phyloP scores from a whole-genome alignment of 92 coral and sea anemone species.

The Porites divaricata region DNA sequence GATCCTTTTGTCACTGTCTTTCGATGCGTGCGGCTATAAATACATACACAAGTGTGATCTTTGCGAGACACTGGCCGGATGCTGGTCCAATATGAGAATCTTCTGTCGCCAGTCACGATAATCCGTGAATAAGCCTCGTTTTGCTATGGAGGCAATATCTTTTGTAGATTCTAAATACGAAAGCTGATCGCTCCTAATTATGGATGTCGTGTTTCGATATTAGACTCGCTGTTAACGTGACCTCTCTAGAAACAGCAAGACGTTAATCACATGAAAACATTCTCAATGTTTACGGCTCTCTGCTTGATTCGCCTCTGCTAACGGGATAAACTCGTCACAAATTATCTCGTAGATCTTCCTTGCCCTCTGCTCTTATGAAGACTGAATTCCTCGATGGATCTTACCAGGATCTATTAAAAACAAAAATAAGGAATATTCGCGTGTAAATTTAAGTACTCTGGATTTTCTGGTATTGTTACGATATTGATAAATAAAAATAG shows the following conservation, averaged over 20 bases:
- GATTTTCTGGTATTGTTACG: too few relatives aligned
- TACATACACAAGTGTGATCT: neutral
- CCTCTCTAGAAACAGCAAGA: neutral
- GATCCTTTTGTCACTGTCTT: slow-evolving; percentile 8
- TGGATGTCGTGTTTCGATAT: neutral
- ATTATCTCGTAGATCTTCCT: neutral
- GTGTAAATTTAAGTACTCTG: neutral
- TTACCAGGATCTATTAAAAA: neutral
- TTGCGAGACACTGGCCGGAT: neutral
- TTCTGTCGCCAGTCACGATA: slow-evolving; percentile 6
- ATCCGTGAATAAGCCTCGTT: neutral
- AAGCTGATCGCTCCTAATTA: neutral
- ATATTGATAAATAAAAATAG: too few relatives aligned
- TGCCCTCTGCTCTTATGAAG: neutral
- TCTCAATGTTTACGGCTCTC: neutral
- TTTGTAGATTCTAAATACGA: slow-evolving; percentile 1
- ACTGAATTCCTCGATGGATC: neutral
- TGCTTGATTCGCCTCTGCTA: neutral
- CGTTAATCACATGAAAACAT: slow-evolving; percentile 8
- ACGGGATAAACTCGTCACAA: neutral
- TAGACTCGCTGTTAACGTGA: slow-evolving; percentile 16
- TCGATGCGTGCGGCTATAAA: neutral
- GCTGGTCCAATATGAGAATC: slow-evolving; percentile 20
- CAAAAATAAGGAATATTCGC: neutral
- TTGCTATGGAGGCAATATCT: slow-evolving; percentile 1